Base-by-base conservation (phyloP, 2,113 vertebrate genomes). In the Arenaria interpres region DNA sequence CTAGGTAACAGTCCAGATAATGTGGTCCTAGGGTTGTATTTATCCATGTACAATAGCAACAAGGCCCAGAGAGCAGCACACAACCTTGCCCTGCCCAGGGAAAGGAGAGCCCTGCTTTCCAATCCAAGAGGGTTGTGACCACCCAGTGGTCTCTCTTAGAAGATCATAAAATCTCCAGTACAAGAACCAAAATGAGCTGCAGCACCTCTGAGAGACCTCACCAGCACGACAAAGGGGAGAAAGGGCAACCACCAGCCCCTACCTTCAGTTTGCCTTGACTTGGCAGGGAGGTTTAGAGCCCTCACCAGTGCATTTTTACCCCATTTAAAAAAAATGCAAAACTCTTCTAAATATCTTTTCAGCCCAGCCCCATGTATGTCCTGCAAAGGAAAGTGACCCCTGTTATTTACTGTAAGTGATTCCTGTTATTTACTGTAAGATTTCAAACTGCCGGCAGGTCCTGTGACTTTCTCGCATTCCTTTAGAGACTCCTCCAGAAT, bases 1-100 rank as follows among this genome's bases (percentile, higher is more conserved):
- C 75, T 56, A 64, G 84, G 81, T 96, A 94, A 92, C 84, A 83
- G 86, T 23, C 81, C 0, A 0, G 85, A 71, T 96, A 89, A 91
- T 63, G 56, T 25, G 33, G 48, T 74, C 53, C 56, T 30, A 25
- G 71, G 28, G 45, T 43, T 81, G 84, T 45, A 15, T 91, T 93
- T 84, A 62, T n/a, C 76, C 67, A 20, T 9, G 18, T 56, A 17
- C 57, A 68, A 51, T 8, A 48, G 50, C 80, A 87, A 12, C 35
- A 51, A 39, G 6, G 10, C 57, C 62, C 19, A 3, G 30, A 23
- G 71, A 53, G 74, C 48, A 22, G 45, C 19, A 10, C 6, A 1
- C 45, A 54, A 14, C 59, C 60, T 37, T 28, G 53, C 28, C 35
- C 33, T 28, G 21, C 35, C 35, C 28, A 5, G 41, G 25, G 10